Conservation (phyloP, 2,888 invertebrate species). For the Carterocephalus palaemon region DNA sequence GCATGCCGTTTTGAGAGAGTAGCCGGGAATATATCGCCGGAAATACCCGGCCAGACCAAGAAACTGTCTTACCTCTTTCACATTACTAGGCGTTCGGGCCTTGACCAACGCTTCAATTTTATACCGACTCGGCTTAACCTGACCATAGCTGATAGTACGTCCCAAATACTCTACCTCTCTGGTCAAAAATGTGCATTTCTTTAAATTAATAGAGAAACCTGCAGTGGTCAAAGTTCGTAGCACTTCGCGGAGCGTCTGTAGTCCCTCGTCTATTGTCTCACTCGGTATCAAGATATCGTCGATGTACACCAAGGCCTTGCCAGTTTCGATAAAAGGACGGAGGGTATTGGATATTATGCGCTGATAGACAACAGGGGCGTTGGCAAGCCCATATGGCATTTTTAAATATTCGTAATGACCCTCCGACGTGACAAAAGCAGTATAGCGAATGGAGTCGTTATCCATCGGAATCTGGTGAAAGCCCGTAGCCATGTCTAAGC, state of each 20-base stretch:
- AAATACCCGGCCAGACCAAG: background rate
- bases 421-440: slow-evolving; percentile 43
- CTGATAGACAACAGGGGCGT: slow-evolving; percentile 19
- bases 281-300: slow-evolving; percentile 23
- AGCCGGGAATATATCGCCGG: background rate
- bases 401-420: slow-evolving; percentile 42
- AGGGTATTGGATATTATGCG: slow-evolving; percentile 11
- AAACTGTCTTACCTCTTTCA: slow-evolving; percentile 11
- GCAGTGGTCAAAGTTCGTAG: background rate
- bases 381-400: slow-evolving; percentile 5
- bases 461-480: slow-evolving; percentile 42
- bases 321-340: background rate
- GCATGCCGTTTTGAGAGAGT: background rate
- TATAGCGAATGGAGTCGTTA: slow-evolving; percentile 37
- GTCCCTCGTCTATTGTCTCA: no score
- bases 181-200: slow-evolving; percentile 2
- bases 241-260: no score
- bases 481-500: slow-evolving; percentile 39
- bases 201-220: slow-evolving; percentile 8
- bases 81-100: no score
- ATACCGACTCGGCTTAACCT: no score
- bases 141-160: no score
- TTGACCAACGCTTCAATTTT: no score
- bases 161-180: slow-evolving; percentile 8
- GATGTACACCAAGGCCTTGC: slow-evolving; percentile 19